Conservation (phyloP, 2,888 invertebrate genomes). For the Cybosia mesomella region DNA sequence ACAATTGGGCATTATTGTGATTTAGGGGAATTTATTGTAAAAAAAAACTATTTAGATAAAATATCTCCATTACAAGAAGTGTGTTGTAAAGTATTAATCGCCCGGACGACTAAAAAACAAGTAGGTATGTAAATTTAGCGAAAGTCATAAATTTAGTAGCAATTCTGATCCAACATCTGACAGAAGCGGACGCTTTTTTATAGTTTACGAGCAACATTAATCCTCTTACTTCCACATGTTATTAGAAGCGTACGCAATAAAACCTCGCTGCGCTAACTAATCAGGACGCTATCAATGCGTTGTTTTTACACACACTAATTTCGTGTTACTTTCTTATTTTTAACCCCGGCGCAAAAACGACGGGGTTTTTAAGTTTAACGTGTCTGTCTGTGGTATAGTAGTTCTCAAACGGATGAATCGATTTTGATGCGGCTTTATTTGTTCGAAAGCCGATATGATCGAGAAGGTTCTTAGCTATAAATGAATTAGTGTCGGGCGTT, state of each 20-base stretch:
- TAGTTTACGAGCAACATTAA: conserved; percentile 63
- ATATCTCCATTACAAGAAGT: conserved; percentile 44
- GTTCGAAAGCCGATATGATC: no score
- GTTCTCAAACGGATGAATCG: no score
- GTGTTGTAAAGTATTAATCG: conserved; percentile 38
- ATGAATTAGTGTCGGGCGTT: no score
- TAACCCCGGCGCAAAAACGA: no score
- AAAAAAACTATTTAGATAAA: conserved; percentile 40
- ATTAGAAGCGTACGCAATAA: conserved; percentile 61
- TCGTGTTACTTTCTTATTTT: conserved; percentile 28
- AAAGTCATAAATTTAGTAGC: conserved; percentile 48
- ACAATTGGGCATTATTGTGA: conserved; percentile 31
- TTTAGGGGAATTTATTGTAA: conserved; percentile 29
- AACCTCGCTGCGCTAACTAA: conserved; percentile 63
- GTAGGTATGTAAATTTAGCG: conserved; percentile 54
- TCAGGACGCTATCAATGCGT: conserved; percentile 59
- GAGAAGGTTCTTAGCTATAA: no score
- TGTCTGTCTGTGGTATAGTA: no score
- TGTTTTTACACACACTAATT: conserved; percentile 53
- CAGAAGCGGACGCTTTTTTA: conserved; percentile 67
- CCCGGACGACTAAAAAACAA: conserved; percentile 33
- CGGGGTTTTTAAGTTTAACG: no score
- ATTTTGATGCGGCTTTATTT: no score
- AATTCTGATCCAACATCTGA: conserved; percentile 63
- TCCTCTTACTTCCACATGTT: conserved; percentile 57